phyloP scores from a whole-genome alignment of 1,140 invertebrate species.

The Magallana angulata region DNA sequence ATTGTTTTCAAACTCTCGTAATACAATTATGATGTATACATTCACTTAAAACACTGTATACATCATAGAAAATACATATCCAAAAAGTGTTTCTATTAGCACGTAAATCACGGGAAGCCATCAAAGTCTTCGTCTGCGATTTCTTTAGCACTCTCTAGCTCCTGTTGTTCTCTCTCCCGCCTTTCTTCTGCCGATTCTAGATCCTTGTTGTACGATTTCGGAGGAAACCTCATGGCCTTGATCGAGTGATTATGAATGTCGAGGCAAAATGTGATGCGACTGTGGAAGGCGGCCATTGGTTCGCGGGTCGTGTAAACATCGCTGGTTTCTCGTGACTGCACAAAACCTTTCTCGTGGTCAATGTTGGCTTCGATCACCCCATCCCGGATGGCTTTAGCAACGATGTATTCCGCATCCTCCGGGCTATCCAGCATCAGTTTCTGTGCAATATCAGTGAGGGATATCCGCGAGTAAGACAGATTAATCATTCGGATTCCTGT shows the following conservation, averaged over 20 bases:
- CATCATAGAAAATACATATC: no score
- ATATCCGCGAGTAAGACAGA: slow-evolving; percentile 97
- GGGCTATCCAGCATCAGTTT: slow-evolving; percentile 96
- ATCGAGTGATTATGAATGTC: slow-evolving; percentile 97
- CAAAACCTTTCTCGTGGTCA: slow-evolving; percentile 96
- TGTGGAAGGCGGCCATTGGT: slow-evolving; percentile 97
- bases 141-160: slow-evolving; percentile 98
- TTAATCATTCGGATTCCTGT: slow-evolving; percentile 98
- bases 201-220: slow-evolving; percentile 99
- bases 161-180: slow-evolving; percentile 96
- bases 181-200: slow-evolving; percentile 98
- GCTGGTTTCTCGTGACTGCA: slow-evolving; percentile 97
- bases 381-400: slow-evolving; percentile 99
- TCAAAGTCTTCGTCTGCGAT: slow-evolving; percentile 98
- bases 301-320: slow-evolving; percentile 99
- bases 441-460: slow-evolving; percentile 94
- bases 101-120: slow-evolving; percentile 82
- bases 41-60: no score
- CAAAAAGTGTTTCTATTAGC: no score
- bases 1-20: no score
- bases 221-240: slow-evolving; percentile 98
- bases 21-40: no score
- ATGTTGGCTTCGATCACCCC: slow-evolving; percentile 98
- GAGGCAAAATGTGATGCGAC: slow-evolving; percentile 97
- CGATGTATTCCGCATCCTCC: slow-evolving; percentile 99